These are phyloP conservation scores for Pandemis cinnamomeana DNA, from an alignment of 2,888 invertebrate species.

Conservation along the genomic window DNA sequence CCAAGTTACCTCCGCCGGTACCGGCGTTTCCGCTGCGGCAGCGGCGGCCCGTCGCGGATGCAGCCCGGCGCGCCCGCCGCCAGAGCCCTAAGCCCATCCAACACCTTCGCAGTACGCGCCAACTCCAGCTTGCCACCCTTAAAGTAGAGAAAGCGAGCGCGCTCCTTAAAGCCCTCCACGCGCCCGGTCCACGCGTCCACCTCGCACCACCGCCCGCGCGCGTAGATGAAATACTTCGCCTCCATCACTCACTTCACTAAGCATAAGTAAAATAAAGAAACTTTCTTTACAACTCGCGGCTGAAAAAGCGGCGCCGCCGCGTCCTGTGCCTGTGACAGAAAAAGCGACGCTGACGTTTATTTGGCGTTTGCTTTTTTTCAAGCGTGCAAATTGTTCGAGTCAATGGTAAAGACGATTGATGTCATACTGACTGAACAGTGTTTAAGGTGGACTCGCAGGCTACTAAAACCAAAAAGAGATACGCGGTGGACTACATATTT, in stretches of 20 bases:
- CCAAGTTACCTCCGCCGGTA: neutral
- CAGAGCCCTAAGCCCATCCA: conserved; percentile 23
- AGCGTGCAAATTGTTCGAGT: neutral
- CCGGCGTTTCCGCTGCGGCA: conserved; percentile 2
- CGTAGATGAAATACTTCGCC: conserved; percentile 33
- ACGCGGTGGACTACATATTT: no score
- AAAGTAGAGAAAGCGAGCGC: conserved; percentile 25
- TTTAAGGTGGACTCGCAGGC: neutral
- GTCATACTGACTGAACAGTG: neutral
- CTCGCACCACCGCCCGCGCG: conserved; percentile 36
- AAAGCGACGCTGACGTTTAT: conserved; percentile 1
- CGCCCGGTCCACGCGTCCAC: conserved; percentile 22
- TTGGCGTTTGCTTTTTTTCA: neutral
- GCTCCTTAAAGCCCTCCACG: conserved; percentile 20
- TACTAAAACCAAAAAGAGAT: no score
- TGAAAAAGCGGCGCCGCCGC: neutral
- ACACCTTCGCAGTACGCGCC: conserved; percentile 19
- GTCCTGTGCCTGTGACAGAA: neutral
- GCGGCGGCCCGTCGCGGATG: conserved; percentile 39
- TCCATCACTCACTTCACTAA: conserved; percentile 3
- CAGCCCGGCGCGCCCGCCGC: conserved; percentile 7
- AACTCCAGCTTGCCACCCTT: conserved; percentile 14
- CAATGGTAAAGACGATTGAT: neutral
- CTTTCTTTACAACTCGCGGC: neutral
- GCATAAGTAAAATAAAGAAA: neutral